Evolutionary conservation across 2,888 invertebrate species (phyloP).

Genomic region (Siphlonurus alternatus): DNA sequence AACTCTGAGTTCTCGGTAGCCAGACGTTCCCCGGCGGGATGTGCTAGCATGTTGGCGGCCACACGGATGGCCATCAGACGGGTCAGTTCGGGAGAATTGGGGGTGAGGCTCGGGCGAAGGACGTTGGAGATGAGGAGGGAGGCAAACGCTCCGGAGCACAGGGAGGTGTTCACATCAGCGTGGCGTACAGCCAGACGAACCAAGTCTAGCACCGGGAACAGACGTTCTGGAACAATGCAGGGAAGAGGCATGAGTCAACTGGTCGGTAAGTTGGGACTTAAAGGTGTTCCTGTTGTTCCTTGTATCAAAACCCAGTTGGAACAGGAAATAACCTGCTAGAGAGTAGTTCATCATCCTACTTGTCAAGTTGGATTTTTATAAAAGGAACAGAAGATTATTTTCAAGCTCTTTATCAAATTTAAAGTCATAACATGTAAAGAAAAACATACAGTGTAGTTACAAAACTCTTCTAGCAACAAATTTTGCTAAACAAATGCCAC

Average conservation of each 20-base stretch:
- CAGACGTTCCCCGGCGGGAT: constrained; percentile 44
- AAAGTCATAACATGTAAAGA: too few relatives aligned
- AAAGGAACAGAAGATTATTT: too few relatives aligned
- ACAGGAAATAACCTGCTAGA: neutral
- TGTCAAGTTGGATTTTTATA: too few relatives aligned
- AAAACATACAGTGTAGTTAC: too few relatives aligned
- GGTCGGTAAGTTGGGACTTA: too few relatives aligned
- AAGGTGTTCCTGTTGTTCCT: constrained; percentile 23
- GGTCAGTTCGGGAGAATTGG: constrained; percentile 31
- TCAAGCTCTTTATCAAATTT: too few relatives aligned
- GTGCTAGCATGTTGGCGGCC: constrained; percentile 65
- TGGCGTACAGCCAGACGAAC: constrained; percentile 66
- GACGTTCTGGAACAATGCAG: constrained; percentile 34
- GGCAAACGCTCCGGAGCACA: constrained; percentile 31
- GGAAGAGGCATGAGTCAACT: constrained; percentile 16
- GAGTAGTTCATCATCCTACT: too few relatives aligned
- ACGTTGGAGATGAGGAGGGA: constrained; percentile 22
- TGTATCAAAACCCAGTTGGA: neutral
- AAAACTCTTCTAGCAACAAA: neutral
- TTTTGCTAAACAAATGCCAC: neutral
- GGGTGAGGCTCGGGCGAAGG: constrained; percentile 18
- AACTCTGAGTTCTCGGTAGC: constrained; percentile 31
- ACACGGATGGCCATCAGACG: constrained; percentile 58
- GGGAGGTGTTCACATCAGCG: constrained; percentile 37
- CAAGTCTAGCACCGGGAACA: constrained; percentile 82